These are phyloP conservation scores for Mya arenaria DNA, from an alignment of 1,140 invertebrate genomes.

Conservation along the genomic window DNA sequence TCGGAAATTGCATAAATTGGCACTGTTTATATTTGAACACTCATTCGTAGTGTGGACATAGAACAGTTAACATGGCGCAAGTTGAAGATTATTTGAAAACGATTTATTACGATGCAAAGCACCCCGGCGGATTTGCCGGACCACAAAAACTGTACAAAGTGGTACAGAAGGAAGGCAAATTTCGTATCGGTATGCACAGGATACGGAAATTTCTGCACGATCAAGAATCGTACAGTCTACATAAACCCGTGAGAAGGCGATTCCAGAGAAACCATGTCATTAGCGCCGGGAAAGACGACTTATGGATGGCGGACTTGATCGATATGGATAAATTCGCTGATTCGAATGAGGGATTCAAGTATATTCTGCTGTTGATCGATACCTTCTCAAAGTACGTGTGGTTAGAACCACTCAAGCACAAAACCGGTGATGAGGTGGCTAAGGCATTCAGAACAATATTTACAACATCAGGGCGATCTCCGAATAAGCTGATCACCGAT, in stretches of 20 bases:
- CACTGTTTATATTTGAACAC: not conserved
- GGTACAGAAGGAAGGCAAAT: conserved; percentile 11
- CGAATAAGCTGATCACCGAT: not conserved
- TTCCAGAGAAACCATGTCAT: conserved; percentile 5
- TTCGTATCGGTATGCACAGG: not conserved
- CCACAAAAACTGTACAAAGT: conserved; percentile 30
- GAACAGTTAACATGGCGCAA: conserved; percentile 1
- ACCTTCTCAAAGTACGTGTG: conserved; percentile 25
- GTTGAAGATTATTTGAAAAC: conserved; percentile 11
- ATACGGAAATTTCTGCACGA: conserved; percentile 15
- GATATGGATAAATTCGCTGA: conserved; percentile 21
- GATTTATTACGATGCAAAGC: conserved; percentile 5
- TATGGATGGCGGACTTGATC: conserved; percentile 31
- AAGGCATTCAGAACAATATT: not conserved
- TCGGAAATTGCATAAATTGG: not conserved
- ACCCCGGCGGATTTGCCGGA: not conserved
- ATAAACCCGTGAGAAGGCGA: conserved; percentile 31
- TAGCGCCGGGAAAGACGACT: conserved; percentile 12
- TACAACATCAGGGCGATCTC: not conserved
- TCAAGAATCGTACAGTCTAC: conserved; percentile 30
- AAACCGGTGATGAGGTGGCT: conserved; percentile 9
- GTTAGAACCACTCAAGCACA: not conserved
- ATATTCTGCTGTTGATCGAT: conserved; percentile 14
- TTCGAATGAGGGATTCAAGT: not conserved
- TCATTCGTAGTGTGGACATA: not conserved